Percentiles rank a stretch among this genome's conserved stretches.
phyloP scores from a whole-genome alignment of 2,113 vertebrate species.

The Caranx ignobilis region DNA sequence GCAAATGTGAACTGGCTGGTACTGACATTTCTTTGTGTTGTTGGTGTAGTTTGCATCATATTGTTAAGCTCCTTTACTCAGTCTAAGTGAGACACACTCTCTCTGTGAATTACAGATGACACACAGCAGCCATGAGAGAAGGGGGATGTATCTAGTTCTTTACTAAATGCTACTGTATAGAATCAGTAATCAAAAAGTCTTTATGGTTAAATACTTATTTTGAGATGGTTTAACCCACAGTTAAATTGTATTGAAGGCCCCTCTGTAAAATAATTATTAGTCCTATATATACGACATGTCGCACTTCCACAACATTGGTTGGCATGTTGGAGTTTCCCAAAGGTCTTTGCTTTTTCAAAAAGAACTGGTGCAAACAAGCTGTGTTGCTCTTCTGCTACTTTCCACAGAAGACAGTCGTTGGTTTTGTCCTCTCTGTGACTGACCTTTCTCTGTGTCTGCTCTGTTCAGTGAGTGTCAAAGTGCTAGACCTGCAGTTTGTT shows the following conservation, averaged over 20 bases:
- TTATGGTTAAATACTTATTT: not conserved
- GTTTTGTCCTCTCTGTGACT: too few species aligned
- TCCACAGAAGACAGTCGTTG: too few species aligned
- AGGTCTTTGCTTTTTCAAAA: too few species aligned
- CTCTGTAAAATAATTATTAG: not conserved
- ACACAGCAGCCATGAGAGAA: not conserved
- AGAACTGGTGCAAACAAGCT: too few species aligned
- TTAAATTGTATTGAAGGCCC: not conserved
- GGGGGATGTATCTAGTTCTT: not conserved
- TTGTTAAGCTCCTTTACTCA: slow-evolving; percentile 1
- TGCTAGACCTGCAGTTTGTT: too few species aligned
- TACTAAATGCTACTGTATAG: not conserved
- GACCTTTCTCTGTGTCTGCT: too few species aligned
- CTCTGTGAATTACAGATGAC: not conserved
- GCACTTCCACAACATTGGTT: too few species aligned
- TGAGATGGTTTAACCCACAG: not conserved
- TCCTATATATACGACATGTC: too few species aligned
- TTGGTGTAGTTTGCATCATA: slow-evolving; percentile 32
- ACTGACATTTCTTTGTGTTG: slow-evolving; percentile 5
- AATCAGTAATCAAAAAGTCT: not conserved
- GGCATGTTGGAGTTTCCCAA: too few species aligned
- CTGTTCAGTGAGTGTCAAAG: too few species aligned
- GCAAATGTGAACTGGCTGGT: slow-evolving; percentile 7
- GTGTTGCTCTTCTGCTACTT: too few species aligned
- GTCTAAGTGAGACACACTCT: slow-evolving; percentile 8